Evolutionary conservation across 2,797 vertebrate species (phyloP), one percentile per base, ranked within the genome.

Genomic region (Neoniphon sammara): DNA sequence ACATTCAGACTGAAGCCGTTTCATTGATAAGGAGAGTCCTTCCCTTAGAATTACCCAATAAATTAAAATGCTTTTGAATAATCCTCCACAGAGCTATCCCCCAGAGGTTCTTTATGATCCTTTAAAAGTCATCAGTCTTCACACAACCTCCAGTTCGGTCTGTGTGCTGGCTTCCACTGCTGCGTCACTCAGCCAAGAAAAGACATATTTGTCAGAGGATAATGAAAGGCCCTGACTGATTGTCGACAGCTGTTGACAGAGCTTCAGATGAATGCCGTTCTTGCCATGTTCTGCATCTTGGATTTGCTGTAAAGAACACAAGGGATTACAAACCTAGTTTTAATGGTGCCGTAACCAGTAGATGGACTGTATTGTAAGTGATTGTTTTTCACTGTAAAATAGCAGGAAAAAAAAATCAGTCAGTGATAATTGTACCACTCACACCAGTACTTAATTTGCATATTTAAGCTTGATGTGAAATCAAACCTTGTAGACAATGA

Each of bases 21-120:
- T 78, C 76, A 87, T 91, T 91, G 92, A 92, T 93, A 90, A 93
- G 86, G 85, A 85, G 85, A 90, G 77, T 53, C 86, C 76, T 91
- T 90, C 73, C 75, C 53, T 80, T 80, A 63, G 75, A 94, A 91
- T 91, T 85, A 89, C 86, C 82, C 85, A 87, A 93, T 93, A 92
- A 90, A 94, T 94, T 91, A 92, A 90, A 93, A 89, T 66, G 70
- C 83, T 89, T 91, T 88, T 93, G 88, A 91, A 91, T 93, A 92
- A 91, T 93, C 85, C 83, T 80, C 80, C 47, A 66, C 59, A 66
- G 71, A 87, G 83, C 87, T 73, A 75, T 91, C 90, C 91, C 91
- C 86, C 18, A 7, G 81, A 88, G 91, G 81, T 92, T 91, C 82
- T 93, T 93, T 93, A 94, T 90, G 89, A 91, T 89, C 87, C 84